A percentile compares a stretch with the other conserved stretches of the same genome.
Conservation (phyloP, 1,140 invertebrate genomes). For the Drosophila bocqueti region DNA sequence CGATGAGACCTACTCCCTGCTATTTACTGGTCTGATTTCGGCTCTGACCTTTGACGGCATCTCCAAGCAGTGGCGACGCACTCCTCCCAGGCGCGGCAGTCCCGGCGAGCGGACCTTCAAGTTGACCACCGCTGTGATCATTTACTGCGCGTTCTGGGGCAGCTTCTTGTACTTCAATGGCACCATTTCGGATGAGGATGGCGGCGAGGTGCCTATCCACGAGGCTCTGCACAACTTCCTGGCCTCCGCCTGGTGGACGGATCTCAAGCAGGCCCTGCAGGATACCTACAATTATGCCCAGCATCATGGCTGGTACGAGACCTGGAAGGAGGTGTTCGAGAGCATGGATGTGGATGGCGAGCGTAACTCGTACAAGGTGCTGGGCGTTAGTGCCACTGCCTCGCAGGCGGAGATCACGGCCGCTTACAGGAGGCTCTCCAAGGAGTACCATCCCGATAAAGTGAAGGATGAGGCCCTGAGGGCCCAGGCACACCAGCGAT, state of each 20-base stretch:
- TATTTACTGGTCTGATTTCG: conserved; percentile 88
- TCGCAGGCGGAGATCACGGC: conserved; percentile 94
- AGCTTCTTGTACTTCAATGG: conserved; percentile 96
- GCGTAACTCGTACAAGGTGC: conserved; percentile 94
- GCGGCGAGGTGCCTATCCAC: conserved; percentile 93
- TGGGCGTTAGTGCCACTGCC: conserved; percentile 90
- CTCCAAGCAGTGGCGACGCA: conserved; percentile 91
- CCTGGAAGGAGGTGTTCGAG: conserved; percentile 94
- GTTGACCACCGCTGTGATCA: conserved; percentile 87
- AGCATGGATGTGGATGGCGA: conserved; percentile 95
- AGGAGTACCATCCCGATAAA: conserved; percentile 97
- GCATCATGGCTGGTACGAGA: conserved; percentile 92
- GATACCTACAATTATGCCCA: conserved; percentile 91
- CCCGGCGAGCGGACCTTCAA: conserved; percentile 85
- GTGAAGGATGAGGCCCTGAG: conserved; percentile 89
- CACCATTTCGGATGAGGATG: conserved; percentile 93
- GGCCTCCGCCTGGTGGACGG: conserved; percentile 92
- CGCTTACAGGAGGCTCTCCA: conserved; percentile 92
- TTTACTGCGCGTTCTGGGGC: conserved; percentile 91
- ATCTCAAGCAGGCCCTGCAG: conserved; percentile 90
- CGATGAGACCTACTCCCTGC: conserved; percentile 89
- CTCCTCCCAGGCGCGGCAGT: conserved; percentile 86
- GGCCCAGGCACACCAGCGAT: conserved; percentile 91
- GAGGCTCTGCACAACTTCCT: conserved; percentile 96
- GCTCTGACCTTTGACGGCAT: conserved; percentile 90